These are phyloP conservation scores for Osmerus mordax DNA, from an alignment of 2,113 vertebrate genomes.

Conservation along the genomic window DNA sequence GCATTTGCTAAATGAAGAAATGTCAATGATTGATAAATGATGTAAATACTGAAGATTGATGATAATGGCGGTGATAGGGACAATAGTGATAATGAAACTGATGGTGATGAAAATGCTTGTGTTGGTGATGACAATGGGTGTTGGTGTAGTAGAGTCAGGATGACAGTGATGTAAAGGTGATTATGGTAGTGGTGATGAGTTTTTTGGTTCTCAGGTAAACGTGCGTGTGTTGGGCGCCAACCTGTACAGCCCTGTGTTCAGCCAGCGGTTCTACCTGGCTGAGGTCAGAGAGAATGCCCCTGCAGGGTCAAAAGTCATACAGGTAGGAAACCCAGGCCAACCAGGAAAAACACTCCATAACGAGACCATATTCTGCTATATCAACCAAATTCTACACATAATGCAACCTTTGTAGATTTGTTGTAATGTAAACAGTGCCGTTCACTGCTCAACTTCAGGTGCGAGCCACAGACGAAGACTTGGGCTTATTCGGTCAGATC, in stretches of 20 bases:
- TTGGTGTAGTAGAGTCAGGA: no score
- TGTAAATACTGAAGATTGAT: no score
- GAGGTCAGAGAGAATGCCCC: constrained; percentile 88
- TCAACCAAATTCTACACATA: not conserved
- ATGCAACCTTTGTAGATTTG: no score
- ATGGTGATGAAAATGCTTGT: no score
- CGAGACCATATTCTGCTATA: not conserved
- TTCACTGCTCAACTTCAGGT: constrained; percentile 50
- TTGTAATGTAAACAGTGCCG: no score
- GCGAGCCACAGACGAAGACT: constrained; percentile 88
- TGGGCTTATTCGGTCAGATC: constrained; percentile 85
- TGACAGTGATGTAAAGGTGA: not conserved
- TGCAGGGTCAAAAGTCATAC: constrained; percentile 69
- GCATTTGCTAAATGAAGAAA: no score
- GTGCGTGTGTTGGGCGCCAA: constrained; percentile 87
- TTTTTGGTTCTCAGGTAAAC: constrained; percentile 69
- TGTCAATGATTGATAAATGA: no score
- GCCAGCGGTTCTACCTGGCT: constrained; percentile 86
- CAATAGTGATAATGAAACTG: no score
- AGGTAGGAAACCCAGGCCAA: not conserved
- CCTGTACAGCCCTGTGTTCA: constrained; percentile 92
- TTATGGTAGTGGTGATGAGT: constrained; percentile 6
- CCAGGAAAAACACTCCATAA: not conserved
- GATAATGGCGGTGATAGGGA: no score
- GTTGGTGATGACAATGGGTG: no score